Base-by-base conservation (phyloP, 2,888 invertebrate species). In the Catocala sponsa region DNA sequence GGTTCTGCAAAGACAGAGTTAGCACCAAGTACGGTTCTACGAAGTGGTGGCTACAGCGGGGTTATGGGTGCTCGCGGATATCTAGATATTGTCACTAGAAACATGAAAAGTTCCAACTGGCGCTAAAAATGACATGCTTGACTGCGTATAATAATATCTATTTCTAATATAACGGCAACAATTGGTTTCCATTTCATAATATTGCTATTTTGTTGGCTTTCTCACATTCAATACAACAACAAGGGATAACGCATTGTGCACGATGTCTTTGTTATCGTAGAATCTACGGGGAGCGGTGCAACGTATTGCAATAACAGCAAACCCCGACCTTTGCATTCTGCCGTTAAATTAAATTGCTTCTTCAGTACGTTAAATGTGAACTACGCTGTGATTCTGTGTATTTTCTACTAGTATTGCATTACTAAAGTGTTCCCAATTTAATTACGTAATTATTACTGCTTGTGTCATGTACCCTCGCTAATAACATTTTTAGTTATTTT, bases 281-380 rank as follows among this genome's bases (percentile, higher is more conserved):
- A 59, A 72, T 65, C 67, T 72, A 64, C 58, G 48, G 56, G 56
- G 59, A 63, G 55, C 63, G 43, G 49, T 49, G 63, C 63, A 71
- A 75, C 71, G 68, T 71, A 75, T 72, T 73, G 77, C 70, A 71
- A 78, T 76, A 77, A 73, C 78, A 70, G 67, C 74, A 76, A 63
- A 75, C 63, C 65, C 59, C 63, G 60, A 68, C 67, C 74, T 72
- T 79, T 72, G 74, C 72, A 78, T 76, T 71, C 71, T 73, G 68
- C 60, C 64, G 68, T 77, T 70, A 79, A 82, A 79, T 79, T 67
- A 77, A 79, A 80, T 78, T 72, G 74, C 74, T 72, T 76, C 63
- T 70, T 70, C 60, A 71, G 71, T 68, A 70, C 72, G 70, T 65
- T 72, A 59, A 74, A 72, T 78, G 68, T 76, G 72, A 69, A 73